A percentile compares a stretch with the other conserved stretches of the same genome.
Conservation (phyloP, 2,113 vertebrate genomes). For the Onychostruthus taczanowskii region DNA sequence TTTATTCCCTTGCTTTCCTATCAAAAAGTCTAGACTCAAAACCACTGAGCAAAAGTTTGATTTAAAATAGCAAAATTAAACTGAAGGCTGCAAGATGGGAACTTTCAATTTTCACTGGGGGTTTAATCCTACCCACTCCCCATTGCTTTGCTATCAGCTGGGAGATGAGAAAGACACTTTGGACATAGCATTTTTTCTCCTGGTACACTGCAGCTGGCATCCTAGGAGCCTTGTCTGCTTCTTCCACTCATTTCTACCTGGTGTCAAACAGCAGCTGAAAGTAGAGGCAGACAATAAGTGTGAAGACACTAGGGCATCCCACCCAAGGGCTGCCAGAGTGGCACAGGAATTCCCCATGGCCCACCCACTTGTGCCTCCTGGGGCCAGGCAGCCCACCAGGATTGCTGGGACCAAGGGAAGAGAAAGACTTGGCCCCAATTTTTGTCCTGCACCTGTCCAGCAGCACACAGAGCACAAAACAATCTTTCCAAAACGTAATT, state of each 20-base stretch:
- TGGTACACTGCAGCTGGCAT: background rate
- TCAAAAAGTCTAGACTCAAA: background rate
- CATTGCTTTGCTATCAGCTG: background rate
- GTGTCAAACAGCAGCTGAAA: background rate
- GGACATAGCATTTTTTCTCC: rapidly evolving
- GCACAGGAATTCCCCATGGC: background rate
- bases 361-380: rapidly evolving
- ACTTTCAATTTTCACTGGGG: background rate
- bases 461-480: background rate
- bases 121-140: background rate
- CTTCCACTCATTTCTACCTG: background rate
- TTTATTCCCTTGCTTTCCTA: constrained; percentile 20
- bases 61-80: background rate
- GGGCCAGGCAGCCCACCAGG: background rate
- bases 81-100: background rate
- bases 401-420: background rate
- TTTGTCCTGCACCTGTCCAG: background rate
- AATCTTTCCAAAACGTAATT: background rate
- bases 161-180: background rate
- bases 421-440: background rate
- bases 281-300: background rate
- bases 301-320: background rate
- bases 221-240: background rate
- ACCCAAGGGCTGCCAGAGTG: background rate
- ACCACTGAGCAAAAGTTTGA: background rate